Evolutionary conservation across 2,888 invertebrate genomes (phyloP).

Genomic region (Stenurella melanura): DNA sequence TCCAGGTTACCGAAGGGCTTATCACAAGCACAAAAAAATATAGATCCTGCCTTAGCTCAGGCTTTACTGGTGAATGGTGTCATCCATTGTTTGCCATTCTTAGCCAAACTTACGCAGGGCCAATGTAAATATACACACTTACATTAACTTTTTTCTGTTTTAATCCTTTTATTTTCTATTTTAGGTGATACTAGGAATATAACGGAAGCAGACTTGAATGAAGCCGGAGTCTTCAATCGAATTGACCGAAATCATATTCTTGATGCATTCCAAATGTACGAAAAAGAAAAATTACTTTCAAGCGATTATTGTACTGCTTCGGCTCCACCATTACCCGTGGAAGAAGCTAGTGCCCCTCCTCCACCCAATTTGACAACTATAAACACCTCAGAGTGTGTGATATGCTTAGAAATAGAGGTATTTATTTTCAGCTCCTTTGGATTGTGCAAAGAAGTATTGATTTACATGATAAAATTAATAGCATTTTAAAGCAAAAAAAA

Average conservation of each 20-base stretch:
- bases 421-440: too few relatives aligned
- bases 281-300: slow-evolving; percentile 62
- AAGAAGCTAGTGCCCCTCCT: slow-evolving; percentile 67
- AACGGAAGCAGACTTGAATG: slow-evolving; percentile 76
- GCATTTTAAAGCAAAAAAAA: too few relatives aligned
- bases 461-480: too few relatives aligned
- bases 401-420: slow-evolving; percentile 86
- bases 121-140: slow-evolving; percentile 68
- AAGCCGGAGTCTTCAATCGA: slow-evolving; percentile 76
- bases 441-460: too few relatives aligned
- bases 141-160: not conserved
- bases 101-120: slow-evolving; percentile 78
- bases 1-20: slow-evolving; percentile 78
- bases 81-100: slow-evolving; percentile 85
- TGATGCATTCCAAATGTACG: slow-evolving; percentile 79
- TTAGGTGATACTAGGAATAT: slow-evolving; percentile 74
- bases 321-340: slow-evolving; percentile 54
- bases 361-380: slow-evolving; percentile 68
- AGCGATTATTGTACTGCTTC: slow-evolving; percentile 60
- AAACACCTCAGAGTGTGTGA: slow-evolving; percentile 82
- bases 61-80: slow-evolving; percentile 83
- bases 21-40: slow-evolving; percentile 77
- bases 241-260: slow-evolving; percentile 79
- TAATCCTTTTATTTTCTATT: slow-evolving; percentile 31
- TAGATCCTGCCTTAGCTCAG: slow-evolving; percentile 82